Evolutionary conservation across 1,140 invertebrate species (phyloP).

Genomic region (Apolygus lucorum): DNA sequence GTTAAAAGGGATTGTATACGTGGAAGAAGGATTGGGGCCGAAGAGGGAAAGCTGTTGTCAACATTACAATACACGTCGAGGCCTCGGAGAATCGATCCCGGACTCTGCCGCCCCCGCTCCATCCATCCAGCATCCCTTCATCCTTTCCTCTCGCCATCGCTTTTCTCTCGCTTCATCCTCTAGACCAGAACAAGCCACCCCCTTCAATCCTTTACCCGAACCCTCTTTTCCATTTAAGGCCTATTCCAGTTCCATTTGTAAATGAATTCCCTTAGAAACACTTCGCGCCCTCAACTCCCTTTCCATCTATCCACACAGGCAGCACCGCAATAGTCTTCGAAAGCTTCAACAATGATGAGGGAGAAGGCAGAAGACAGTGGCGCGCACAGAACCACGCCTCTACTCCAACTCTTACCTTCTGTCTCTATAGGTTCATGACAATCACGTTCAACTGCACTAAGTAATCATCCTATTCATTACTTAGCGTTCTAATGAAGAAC

Average conservation of each 20-base stretch:
- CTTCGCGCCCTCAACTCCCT: neutral
- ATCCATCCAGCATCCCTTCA: neutral
- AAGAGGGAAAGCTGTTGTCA: slow-evolving; percentile 10
- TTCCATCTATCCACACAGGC: neutral
- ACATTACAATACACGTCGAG: slow-evolving; percentile 21
- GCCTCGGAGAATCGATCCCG: neutral
- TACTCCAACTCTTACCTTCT: too few relatives aligned
- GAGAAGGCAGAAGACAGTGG: too few relatives aligned
- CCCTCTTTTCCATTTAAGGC: slow-evolving; percentile 22
- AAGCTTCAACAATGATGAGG: too few relatives aligned
- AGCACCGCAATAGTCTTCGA: slow-evolving; percentile 3
- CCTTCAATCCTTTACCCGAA: neutral
- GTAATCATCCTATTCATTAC: too few relatives aligned
- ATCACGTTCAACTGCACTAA: too few relatives aligned
- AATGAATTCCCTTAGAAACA: slow-evolving; percentile 24
- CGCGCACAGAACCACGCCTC: too few relatives aligned
- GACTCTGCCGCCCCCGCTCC: neutral
- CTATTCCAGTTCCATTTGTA: slow-evolving; percentile 21
- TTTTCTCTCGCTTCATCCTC: neutral
- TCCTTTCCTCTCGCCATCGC: neutral
- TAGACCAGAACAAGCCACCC: neutral
- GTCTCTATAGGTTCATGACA: too few relatives aligned
- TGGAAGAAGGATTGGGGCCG: neutral
- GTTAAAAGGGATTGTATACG: neutral
- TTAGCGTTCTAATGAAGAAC: too few relatives aligned